Conservation (phyloP, 2,113 vertebrate species). For the Chionodraco myersi region DNA sequence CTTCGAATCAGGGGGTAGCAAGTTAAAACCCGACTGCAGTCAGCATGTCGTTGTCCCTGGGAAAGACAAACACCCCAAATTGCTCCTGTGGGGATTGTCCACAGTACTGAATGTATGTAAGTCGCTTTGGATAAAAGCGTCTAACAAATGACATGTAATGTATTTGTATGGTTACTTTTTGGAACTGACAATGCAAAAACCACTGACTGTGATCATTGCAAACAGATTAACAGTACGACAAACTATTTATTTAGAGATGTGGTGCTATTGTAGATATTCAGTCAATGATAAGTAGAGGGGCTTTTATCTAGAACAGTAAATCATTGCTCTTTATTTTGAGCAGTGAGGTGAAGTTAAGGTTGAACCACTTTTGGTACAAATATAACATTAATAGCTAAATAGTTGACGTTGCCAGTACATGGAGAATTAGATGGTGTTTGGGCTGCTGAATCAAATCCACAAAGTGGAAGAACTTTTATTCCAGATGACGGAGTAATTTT, state of each 20-base stretch:
- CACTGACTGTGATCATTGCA: not conserved
- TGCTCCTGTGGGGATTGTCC: too few relatives aligned
- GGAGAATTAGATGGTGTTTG: conserved; percentile 30
- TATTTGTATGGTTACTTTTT: not conserved
- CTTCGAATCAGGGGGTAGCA: too few relatives aligned
- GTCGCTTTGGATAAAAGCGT: too few relatives aligned
- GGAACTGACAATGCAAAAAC: not conserved
- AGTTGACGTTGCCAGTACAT: conserved; percentile 34
- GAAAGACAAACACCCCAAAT: too few relatives aligned
- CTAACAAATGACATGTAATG: too few relatives aligned
- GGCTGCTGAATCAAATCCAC: conserved; percentile 31
- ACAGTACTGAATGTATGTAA: too few relatives aligned
- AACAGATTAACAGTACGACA: not conserved
- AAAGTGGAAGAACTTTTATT: conserved; percentile 51
- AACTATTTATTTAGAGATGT: not conserved
- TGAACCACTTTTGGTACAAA: conserved; percentile 29
- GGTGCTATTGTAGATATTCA: not conserved
- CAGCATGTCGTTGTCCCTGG: too few relatives aligned
- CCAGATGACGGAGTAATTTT: conserved; percentile 56
- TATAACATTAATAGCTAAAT: conserved; percentile 37
- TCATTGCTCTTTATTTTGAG: conserved; percentile 32
- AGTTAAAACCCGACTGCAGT: too few relatives aligned
- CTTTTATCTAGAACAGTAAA: not conserved
- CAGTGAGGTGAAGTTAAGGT: conserved; percentile 3
- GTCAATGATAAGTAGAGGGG: not conserved